Evolutionary conservation across 2,797 vertebrate species (phyloP).

Genomic region (Hoplostethus atlanticus): DNA sequence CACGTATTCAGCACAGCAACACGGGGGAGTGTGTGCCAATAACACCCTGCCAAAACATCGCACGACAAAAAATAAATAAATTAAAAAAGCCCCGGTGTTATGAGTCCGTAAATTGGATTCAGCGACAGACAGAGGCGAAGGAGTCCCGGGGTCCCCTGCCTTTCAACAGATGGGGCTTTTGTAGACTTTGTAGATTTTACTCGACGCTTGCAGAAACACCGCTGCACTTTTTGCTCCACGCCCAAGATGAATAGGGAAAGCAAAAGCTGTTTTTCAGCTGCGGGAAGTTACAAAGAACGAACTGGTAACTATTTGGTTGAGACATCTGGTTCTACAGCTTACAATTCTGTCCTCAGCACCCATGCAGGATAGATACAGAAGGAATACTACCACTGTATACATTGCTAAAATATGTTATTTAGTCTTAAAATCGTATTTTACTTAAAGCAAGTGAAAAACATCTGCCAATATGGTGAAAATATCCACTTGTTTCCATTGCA

Average conservation of each 20-base stretch:
- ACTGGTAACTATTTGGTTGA: neutral
- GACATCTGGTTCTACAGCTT: neutral
- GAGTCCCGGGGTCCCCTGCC: slow-evolving; percentile 41
- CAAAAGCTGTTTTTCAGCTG: slow-evolving; percentile 18
- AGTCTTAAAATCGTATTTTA: no score
- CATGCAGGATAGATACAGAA: no score
- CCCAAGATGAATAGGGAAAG: slow-evolving; percentile 7
- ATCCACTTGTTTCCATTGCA: no score
- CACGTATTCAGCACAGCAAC: slow-evolving; percentile 11
- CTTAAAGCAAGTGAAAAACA: no score
- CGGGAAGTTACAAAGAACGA: neutral
- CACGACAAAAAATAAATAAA: slow-evolving; percentile 51
- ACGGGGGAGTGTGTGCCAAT: slow-evolving; percentile 15
- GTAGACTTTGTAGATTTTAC: slow-evolving; percentile 44
- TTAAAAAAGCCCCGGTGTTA: slow-evolving; percentile 23
- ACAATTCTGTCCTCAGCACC: neutral
- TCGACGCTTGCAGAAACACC: slow-evolving; percentile 41
- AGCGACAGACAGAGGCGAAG: slow-evolving; percentile 26
- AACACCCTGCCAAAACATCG: slow-evolving; percentile 40
- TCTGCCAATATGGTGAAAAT: no score
- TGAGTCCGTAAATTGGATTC: slow-evolving; percentile 57
- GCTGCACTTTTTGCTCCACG: slow-evolving; percentile 9
- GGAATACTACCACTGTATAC: no score
- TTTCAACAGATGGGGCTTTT: slow-evolving; percentile 48
- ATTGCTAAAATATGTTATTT: no score